Evolutionary conservation across 1,140 invertebrate genomes (phyloP).

Genomic region (Leptopilina boulardi): DNA sequence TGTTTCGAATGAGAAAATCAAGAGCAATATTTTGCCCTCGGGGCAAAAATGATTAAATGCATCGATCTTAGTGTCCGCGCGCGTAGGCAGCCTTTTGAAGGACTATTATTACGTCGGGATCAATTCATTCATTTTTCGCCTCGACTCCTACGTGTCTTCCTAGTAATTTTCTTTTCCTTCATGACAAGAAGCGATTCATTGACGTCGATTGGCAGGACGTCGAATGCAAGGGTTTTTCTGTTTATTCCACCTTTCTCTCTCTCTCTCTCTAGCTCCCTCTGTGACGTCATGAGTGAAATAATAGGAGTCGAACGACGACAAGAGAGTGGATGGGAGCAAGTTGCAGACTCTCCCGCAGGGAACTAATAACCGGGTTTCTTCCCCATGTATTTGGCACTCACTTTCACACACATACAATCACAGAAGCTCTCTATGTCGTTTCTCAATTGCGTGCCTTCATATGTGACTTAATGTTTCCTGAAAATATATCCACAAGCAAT

Average conservation of each 20-base stretch:
- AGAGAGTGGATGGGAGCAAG: conserved; percentile 46
- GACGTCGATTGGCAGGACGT: conserved; percentile 58
- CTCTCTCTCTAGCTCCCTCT: conserved; percentile 11
- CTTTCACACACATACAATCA: conserved; percentile 45
- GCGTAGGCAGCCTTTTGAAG: conserved; percentile 18
- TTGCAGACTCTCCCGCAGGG: conserved; percentile 56
- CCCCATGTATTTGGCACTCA: conserved; percentile 46
- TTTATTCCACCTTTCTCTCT: conserved; percentile 56
- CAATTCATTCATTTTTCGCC: conserved; percentile 33
- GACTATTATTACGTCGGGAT: conserved; percentile 27
- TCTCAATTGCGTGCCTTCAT: not conserved
- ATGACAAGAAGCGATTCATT: conserved; percentile 55
- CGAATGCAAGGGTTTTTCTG: conserved; percentile 58
- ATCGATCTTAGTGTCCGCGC: conserved; percentile 5
- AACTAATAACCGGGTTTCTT: conserved; percentile 57
- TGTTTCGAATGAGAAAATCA: not conserved
- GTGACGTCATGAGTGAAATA: conserved; percentile 59
- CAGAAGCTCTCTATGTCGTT: not conserved
- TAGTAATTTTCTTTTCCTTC: conserved; percentile 34
- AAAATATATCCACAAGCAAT: not conserved
- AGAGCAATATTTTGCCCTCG: not conserved
- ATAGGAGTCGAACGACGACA: conserved; percentile 53
- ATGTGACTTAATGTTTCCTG: not conserved
- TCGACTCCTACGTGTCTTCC: conserved; percentile 30
- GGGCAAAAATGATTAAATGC: not conserved